Conservation (phyloP, 2,113 vertebrate species). For the Chauna torquata region DNA sequence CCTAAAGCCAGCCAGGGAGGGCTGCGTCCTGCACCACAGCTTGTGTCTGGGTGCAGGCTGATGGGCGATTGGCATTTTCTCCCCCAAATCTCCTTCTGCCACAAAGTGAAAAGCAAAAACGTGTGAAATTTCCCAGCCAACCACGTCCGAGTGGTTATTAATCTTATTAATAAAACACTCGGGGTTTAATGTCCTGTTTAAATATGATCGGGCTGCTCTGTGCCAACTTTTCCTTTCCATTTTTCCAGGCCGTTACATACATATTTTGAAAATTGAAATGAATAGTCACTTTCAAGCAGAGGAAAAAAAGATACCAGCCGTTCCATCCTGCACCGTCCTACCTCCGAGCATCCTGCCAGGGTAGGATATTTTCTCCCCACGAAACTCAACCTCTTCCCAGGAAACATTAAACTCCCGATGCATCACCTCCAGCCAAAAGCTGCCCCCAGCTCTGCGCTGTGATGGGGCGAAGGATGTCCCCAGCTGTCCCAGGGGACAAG, state of each 20-base stretch:
- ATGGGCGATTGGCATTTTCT: rapidly evolving
- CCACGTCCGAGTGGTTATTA: neutral
- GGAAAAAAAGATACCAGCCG: too few species aligned
- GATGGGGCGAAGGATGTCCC: neutral
- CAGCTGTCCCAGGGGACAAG: rapidly evolving
- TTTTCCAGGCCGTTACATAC: rapidly evolving
- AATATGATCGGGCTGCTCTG: neutral
- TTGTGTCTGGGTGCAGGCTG: neutral
- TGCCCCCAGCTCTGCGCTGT: rapidly evolving
- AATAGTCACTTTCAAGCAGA: neutral
- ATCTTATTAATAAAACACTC: neutral
- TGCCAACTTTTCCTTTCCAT: neutral
- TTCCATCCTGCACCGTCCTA: neutral
- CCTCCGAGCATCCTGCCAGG: neutral
- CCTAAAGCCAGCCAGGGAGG: too few species aligned
- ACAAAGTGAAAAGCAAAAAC: neutral
- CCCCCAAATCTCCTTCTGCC: neutral
- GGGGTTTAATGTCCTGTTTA: neutral
- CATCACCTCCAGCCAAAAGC: neutral
- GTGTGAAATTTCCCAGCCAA: neutral
- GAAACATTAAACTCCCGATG: neutral
- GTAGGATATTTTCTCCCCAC: neutral
- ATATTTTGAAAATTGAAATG: neutral
- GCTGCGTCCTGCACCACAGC: rapidly evolving
- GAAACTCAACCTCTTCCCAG: neutral